Evolutionary conservation across 2,797 vertebrate species (phyloP).

Genomic region (Anableps anableps): DNA sequence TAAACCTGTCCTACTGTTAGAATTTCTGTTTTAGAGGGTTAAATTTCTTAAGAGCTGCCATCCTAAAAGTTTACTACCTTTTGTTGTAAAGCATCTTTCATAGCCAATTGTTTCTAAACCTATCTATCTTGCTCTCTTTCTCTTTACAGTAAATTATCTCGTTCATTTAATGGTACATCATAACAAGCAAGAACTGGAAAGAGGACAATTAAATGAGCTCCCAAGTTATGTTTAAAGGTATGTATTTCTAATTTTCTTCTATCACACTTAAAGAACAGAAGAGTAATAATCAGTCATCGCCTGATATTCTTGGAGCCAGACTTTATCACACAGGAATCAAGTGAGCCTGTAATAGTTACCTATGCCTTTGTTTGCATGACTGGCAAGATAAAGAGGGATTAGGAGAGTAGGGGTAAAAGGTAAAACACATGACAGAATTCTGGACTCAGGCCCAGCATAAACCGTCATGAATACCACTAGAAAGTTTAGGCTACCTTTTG

Average conservation of each 20-base stretch:
- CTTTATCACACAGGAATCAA: neutral
- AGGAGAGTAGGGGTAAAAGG: neutral
- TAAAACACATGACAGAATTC: neutral
- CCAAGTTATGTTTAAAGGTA: neutral
- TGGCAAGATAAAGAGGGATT: conserved; percentile 1
- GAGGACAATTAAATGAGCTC: neutral
- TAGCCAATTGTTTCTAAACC: neutral
- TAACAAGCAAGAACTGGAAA: neutral
- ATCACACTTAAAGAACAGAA: neutral
- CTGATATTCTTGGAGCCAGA: neutral
- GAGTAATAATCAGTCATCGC: neutral
- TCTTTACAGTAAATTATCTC: neutral
- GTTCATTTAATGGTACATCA: neutral
- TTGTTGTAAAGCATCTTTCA: neutral
- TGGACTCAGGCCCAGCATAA: neutral
- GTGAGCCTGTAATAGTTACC: conserved; percentile 4
- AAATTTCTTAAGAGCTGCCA: neutral
- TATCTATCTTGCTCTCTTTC: neutral
- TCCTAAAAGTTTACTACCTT: neutral
- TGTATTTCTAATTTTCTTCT: neutral
- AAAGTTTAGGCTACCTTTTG: neutral
- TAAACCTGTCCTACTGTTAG: too few species aligned
- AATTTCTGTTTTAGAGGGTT: neutral
- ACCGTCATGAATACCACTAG: neutral
- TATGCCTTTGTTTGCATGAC: neutral